These are phyloP conservation scores for Apodemia mormo DNA, from an alignment of 2,888 invertebrate species.

Conservation along the genomic window DNA sequence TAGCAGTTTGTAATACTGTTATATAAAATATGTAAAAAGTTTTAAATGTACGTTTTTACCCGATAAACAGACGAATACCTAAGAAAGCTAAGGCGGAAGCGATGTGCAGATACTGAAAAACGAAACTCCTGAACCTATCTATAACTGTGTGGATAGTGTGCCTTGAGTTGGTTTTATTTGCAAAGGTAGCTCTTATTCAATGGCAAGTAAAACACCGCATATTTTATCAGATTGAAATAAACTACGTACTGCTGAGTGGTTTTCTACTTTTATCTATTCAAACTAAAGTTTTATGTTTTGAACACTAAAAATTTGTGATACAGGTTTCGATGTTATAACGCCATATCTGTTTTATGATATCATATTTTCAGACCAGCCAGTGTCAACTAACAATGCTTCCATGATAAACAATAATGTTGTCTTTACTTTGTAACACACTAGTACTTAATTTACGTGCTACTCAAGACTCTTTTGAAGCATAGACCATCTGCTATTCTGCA, in stretches of 20 bases:
- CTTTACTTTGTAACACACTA: too few species aligned
- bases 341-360: neutral
- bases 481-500: too few species aligned
- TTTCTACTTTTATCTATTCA: neutral
- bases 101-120: neutral
- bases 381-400: neutral
- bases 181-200: constrained; percentile 13
- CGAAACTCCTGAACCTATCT: neutral
- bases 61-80: neutral
- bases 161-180: constrained; percentile 11
- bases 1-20: neutral
- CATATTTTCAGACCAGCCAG: neutral
- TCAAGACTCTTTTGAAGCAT: too few species aligned
- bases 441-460: too few species aligned
- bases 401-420: neutral
- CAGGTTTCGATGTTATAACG: neutral
- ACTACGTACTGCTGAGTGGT: constrained; percentile 2
- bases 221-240: constrained; percentile 12
- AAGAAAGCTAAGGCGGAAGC: neutral
- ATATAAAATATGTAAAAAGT: neutral
- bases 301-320: too few species aligned
- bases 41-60: neutral
- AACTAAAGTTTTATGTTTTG: neutral
- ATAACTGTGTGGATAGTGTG: neutral
- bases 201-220: constrained; percentile 11